These are phyloP conservation scores for Zaprionus vittiger DNA, from an alignment of 1,140 invertebrate species.

Conservation along the genomic window DNA sequence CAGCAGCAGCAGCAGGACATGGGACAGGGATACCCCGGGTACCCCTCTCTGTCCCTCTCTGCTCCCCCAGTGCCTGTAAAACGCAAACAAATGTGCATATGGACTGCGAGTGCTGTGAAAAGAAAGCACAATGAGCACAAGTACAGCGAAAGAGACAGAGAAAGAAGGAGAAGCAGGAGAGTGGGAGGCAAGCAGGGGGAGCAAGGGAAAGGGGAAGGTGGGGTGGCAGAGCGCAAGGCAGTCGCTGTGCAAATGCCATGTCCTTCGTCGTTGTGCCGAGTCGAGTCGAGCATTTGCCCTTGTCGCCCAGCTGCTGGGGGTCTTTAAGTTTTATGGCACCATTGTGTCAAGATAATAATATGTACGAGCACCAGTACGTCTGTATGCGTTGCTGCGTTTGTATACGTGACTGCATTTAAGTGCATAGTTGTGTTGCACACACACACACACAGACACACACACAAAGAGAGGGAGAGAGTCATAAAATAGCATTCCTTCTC, in stretches of 20 bases:
- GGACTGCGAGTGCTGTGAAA: conserved; percentile 58
- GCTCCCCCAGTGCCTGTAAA: conserved; percentile 12
- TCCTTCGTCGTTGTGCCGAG: conserved; percentile 24
- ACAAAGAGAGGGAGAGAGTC: conserved; percentile 14
- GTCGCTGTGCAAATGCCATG: conserved; percentile 29
- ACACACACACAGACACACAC: conserved; percentile 28
- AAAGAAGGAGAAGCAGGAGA: background rate
- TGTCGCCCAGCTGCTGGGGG: conserved; percentile 57
- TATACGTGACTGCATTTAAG: conserved; percentile 80
- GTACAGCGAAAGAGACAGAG: conserved; percentile 23
- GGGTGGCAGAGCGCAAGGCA: background rate
- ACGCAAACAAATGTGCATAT: conserved; percentile 76
- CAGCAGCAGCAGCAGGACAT: conserved; percentile 20
- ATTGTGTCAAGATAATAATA: conserved; percentile 84
- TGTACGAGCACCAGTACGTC: conserved; percentile 51
- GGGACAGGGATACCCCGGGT: background rate
- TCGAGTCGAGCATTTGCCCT: conserved; percentile 16
- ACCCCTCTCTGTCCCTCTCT: background rate
- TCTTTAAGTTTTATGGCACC: conserved; percentile 82
- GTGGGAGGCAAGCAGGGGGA: background rate
- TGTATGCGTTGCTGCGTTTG: conserved; percentile 30
- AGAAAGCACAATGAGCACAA: conserved; percentile 44
- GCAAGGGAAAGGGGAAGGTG: background rate
- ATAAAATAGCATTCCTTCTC: conserved; percentile 76
- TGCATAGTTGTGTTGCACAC: conserved; percentile 75